Evolutionary conservation across 2,797 vertebrate genomes (phyloP).

Genomic region (Oreortyx pictus): DNA sequence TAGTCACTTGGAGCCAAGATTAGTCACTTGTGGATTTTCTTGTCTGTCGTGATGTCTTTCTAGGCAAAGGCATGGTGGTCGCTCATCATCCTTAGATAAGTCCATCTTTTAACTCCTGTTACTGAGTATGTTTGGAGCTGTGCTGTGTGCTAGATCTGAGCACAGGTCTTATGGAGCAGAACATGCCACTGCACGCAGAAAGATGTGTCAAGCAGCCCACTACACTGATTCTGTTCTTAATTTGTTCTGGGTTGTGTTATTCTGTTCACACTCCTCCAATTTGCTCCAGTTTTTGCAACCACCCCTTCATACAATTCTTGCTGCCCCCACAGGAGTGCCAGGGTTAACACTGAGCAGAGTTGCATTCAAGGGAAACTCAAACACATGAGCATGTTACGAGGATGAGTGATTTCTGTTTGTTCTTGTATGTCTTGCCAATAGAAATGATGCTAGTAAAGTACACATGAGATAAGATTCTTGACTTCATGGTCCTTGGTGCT

Average conservation of each 20-base stretch:
- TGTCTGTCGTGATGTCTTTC: not conserved
- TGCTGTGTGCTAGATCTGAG: not conserved
- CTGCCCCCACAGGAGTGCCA: not conserved
- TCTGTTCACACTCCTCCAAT: not conserved
- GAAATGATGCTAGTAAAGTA: not conserved
- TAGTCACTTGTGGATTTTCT: not conserved
- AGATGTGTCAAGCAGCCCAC: not conserved
- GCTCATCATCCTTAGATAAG: not conserved
- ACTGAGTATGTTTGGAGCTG: not conserved
- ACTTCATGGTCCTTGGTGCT: not conserved
- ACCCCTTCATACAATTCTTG: not conserved
- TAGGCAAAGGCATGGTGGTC: not conserved
- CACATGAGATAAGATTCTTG: not conserved
- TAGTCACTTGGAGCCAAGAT: not conserved
- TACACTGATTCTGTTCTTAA: not conserved
- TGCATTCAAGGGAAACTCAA: not conserved
- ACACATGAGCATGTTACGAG: not conserved
- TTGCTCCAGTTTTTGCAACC: not conserved
- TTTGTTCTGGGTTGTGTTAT: not conserved
- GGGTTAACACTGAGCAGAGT: not conserved
- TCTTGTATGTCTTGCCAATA: not conserved
- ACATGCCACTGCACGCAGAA: not conserved
- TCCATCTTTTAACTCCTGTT: not conserved
- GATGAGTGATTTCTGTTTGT: not conserved
- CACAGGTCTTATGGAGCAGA: not conserved